phyloP scores from a whole-genome alignment of 1,140 invertebrate genomes.

The Branchinecta lynchi region DNA sequence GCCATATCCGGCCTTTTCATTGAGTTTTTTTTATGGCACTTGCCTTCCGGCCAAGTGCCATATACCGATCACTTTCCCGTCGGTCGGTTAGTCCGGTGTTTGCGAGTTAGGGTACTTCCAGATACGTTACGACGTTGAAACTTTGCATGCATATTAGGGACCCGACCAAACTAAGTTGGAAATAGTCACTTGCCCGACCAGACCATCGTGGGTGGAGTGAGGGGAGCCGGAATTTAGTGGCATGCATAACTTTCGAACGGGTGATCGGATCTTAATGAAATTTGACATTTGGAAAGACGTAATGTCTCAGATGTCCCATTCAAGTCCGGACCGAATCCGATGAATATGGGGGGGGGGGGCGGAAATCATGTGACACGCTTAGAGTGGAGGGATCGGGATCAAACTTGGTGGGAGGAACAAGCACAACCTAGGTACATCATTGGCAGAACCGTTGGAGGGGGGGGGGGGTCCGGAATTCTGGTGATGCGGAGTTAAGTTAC shows the following conservation, averaged over 20 bases:
- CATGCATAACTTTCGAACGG: not conserved
- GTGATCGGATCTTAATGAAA: constrained; percentile 6
- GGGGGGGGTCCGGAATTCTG: too few species aligned
- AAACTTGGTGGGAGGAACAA: constrained; percentile 9
- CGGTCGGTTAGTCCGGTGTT: too few species aligned
- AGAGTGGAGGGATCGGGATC: constrained; percentile 4
- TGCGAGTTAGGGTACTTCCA: too few species aligned
- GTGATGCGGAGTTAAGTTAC: not conserved
- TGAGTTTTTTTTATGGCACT: too few species aligned
- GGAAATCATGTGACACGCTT: not conserved
- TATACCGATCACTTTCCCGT: too few species aligned
- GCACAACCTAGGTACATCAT: not conserved
- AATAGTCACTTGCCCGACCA: not conserved
- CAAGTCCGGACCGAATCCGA: not conserved
- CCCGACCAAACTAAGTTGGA: constrained; percentile 9
- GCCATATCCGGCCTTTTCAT: too few species aligned
- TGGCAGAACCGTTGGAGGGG: not conserved
- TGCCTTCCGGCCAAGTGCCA: too few species aligned
- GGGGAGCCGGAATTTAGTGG: not conserved
- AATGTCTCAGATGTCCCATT: not conserved
- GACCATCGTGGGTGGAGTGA: not conserved
- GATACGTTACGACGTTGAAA: too few species aligned
- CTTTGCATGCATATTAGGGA: too few species aligned
- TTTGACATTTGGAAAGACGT: constrained; percentile 6
- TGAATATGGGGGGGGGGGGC: not conserved